Conservation (phyloP, 1,140 invertebrate species). For the Drosophila cardini region DNA sequence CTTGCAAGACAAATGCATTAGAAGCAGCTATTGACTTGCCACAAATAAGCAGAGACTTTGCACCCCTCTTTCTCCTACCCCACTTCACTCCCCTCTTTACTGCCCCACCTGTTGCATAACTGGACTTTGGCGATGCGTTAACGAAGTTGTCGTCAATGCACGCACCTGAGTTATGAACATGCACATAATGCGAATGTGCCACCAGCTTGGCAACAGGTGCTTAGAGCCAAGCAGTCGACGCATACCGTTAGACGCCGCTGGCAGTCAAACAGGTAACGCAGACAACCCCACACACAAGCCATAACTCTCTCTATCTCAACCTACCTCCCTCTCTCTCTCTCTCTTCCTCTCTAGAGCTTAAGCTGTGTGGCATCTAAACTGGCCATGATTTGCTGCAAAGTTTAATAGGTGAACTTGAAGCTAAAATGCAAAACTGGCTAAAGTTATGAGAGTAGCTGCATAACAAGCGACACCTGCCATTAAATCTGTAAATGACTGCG, state of each 20-base stretch:
- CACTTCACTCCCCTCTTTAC: not conserved
- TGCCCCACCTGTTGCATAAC: constrained; percentile 69
- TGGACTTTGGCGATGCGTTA: constrained; percentile 80
- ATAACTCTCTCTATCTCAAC: not conserved
- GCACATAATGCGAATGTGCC: constrained; percentile 75
- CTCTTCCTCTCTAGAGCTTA: too few species aligned
- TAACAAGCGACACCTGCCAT: constrained; percentile 1
- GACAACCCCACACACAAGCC: constrained; percentile 34
- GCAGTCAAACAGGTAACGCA: constrained; percentile 57
- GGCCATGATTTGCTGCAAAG: constrained; percentile 61
- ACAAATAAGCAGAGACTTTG: constrained; percentile 4
- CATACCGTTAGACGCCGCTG: constrained; percentile 59
- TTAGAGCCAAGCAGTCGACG: constrained; percentile 4
- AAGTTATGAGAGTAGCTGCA: constrained; percentile 7
- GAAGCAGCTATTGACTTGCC: constrained; percentile 63
- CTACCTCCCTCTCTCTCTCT: too few species aligned
- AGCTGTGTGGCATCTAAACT: constrained; percentile 35
- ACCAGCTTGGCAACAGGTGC: constrained; percentile 68
- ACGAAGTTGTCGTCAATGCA: constrained; percentile 65
- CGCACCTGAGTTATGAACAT: constrained; percentile 79
- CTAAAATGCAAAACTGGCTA: constrained; percentile 60
- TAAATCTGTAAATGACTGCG: not conserved
- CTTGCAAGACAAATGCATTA: constrained; percentile 72
- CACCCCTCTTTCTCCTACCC: not conserved
- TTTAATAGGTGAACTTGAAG: constrained; percentile 79